Evolutionary conservation across 1,140 invertebrate species (phyloP).

Genomic region (Bombus consobrinus): DNA sequence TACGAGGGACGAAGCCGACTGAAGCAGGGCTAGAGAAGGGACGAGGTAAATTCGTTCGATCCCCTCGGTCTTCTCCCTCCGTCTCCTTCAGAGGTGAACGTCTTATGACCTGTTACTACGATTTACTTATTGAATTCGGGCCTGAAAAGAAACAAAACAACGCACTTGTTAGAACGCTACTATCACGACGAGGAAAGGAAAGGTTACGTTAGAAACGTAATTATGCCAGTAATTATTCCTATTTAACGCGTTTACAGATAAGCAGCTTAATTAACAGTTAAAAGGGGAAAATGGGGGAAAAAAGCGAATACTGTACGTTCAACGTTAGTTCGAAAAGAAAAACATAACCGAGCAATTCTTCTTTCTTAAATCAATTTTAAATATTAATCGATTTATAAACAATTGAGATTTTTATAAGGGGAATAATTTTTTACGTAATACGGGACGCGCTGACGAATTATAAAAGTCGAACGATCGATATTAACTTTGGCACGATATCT

Average conservation of each 20-base stretch:
- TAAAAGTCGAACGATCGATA: constrained; percentile 26
- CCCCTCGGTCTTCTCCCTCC: constrained; percentile 9
- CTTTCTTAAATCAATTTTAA: neutral
- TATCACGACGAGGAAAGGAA: neutral
- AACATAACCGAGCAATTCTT: neutral
- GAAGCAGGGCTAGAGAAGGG: neutral
- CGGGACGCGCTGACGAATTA: neutral
- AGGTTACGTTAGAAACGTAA: neutral
- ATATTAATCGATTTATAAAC: neutral
- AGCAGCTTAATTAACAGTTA: neutral
- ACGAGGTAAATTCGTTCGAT: constrained; percentile 17
- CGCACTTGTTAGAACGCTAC: constrained; percentile 11
- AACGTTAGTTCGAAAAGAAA: neutral
- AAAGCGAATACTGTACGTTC: neutral
- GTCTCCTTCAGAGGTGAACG: constrained; percentile 7
- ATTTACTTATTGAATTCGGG: constrained; percentile 39
- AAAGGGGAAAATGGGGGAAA: neutral
- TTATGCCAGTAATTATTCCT: neutral
- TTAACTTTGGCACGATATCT: constrained; percentile 31
- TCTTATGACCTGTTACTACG: neutral
- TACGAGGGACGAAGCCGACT: neutral
- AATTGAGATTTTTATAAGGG: too few relatives aligned
- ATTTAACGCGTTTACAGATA: neutral
- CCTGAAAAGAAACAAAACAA: constrained; percentile 55
- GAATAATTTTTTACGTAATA: neutral